Percentiles rank a stretch among this genome's conserved stretches.
Conservation (phyloP, 2,113 vertebrate species). For the Donacobius atricapilla region DNA sequence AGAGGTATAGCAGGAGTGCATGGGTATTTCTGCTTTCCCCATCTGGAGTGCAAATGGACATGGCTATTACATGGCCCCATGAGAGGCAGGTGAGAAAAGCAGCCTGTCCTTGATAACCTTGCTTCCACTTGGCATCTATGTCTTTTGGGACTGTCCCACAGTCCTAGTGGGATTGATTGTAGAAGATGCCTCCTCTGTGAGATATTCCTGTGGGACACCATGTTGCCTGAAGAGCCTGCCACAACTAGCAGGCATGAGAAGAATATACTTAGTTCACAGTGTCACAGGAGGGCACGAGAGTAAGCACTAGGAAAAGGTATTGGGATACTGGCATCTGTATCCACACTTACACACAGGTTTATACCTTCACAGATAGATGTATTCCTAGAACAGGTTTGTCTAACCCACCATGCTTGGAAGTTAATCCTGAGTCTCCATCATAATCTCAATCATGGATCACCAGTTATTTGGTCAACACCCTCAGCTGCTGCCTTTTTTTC, state of each 20-base stretch:
- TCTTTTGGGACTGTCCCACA: too few relatives aligned
- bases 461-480: neutral
- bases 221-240: neutral
- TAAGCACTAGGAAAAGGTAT: neutral
- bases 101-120: neutral
- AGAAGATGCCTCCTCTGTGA: neutral
- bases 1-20: neutral
- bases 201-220: neutral
- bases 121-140: neutral
- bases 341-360: neutral
- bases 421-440: neutral
- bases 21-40: neutral
- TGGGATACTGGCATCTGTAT: neutral
- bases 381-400: neutral
- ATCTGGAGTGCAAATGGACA: neutral
- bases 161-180: neutral
- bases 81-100: neutral
- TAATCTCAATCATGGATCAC: neutral
- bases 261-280: fast-evolving
- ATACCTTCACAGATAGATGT: neutral
- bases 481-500: neutral
- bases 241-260: neutral
- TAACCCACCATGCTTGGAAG: neutral
- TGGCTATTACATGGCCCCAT: neutral
- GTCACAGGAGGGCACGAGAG: neutral